Percentiles rank a stretch among this genome's conserved stretches.
Evolutionary conservation across 1,140 invertebrate species (phyloP).

Genomic region (Leptinotarsa defecta): DNA sequence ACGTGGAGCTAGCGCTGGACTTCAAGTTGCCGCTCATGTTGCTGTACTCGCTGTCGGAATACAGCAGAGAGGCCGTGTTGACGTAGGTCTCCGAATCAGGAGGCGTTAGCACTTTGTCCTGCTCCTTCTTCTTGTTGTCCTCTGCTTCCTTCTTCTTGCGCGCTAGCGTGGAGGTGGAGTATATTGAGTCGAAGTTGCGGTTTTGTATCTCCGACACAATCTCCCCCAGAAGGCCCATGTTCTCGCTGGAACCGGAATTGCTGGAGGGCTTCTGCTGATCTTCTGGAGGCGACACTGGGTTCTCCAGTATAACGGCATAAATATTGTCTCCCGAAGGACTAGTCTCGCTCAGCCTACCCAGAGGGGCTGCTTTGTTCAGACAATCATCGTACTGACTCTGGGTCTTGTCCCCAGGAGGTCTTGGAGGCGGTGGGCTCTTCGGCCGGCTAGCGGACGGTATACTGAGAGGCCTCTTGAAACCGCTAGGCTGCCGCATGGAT

Average conservation of each 20-base stretch:
- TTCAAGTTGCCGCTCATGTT: constrained; percentile 61
- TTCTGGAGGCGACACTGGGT: constrained; percentile 56
- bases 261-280: constrained; percentile 53
- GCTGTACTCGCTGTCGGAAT: constrained; percentile 65
- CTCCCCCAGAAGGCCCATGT: constrained; percentile 76
- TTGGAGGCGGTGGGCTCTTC: constrained; percentile 68
- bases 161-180: constrained; percentile 72
- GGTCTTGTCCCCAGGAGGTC: constrained; percentile 58
- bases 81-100: constrained; percentile 58
- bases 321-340: constrained; percentile 73
- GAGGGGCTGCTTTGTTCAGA: constrained; percentile 66
- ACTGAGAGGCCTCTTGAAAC: constrained; percentile 70
- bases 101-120: constrained; percentile 57
- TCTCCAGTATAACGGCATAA: constrained; percentile 84
- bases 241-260: constrained; percentile 61
- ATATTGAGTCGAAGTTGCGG: constrained; percentile 83
- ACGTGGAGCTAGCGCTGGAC: constrained; percentile 64
- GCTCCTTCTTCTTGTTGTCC: constrained; percentile 50
- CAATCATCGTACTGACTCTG: constrained; percentile 72
- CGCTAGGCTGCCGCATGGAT: constrained; percentile 72
- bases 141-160: constrained; percentile 65
- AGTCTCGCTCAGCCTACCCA: constrained; percentile 69
- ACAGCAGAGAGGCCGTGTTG: constrained; percentile 61
- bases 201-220: constrained; percentile 86
- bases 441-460: constrained; percentile 65